These are phyloP conservation scores for Echinops telfairi DNA, from an alignment of 2,113 vertebrate genomes.

Conservation along the genomic window DNA sequence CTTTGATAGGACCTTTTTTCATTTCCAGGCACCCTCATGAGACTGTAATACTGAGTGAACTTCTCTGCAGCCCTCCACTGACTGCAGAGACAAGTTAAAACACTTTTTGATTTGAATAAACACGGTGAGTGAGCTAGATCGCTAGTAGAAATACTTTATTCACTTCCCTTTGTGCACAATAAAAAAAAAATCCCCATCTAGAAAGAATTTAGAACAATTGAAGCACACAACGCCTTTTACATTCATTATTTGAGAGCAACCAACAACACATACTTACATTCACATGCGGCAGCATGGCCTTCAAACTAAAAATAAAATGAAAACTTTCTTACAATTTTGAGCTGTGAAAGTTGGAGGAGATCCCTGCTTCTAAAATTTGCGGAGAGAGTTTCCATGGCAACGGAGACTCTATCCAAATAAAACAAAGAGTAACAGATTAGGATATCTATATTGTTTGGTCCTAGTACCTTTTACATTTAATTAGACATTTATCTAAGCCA, in stretches of 20 bases:
- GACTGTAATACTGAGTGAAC: no score
- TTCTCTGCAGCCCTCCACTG: no score
- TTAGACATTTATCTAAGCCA: conserved; percentile 52
- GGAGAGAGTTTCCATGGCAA: conserved; percentile 72
- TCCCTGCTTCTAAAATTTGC: conserved; percentile 58
- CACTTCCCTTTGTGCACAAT: no score
- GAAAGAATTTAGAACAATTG: not conserved
- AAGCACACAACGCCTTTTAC: not conserved
- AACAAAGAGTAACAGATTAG: conserved; percentile 66
- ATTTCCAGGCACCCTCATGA: no score
- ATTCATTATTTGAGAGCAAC: not conserved
- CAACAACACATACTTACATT: not conserved
- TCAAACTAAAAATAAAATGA: conserved; percentile 42
- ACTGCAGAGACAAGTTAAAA: no score
- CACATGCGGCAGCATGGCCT: not conserved
- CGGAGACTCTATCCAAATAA: conserved; percentile 52
- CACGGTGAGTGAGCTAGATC: no score
- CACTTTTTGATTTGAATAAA: no score
- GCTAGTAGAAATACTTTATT: no score
- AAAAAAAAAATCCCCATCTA: not conserved
- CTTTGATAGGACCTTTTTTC: no score
- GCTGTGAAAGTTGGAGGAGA: conserved; percentile 61
- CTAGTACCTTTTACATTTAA: conserved; percentile 68
- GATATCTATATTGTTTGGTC: not conserved
- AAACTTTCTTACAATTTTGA: conserved; percentile 52